phyloP scores from a whole-genome alignment of 2,888 invertebrate genomes.

The Reticulitermes lucifugus region DNA sequence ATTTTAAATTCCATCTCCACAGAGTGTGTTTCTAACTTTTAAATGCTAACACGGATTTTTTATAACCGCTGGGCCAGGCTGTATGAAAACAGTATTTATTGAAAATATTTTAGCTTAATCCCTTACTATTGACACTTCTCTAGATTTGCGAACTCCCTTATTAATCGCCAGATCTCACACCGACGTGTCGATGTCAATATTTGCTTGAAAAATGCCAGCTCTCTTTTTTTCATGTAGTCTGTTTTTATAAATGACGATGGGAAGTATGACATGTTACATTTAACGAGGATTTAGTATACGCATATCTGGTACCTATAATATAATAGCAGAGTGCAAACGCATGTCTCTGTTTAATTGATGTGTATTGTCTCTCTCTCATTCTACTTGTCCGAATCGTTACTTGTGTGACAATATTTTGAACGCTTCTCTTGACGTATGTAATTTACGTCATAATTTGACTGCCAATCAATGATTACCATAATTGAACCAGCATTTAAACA shows the following conservation, averaged over 20 bases:
- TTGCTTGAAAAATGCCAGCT: neutral
- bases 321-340: neutral
- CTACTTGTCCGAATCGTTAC: neutral
- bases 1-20: too few species aligned
- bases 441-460: neutral
- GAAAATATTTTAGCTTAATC: neutral
- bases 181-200: neutral
- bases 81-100: neutral
- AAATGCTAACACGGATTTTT: too few species aligned
- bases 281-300: neutral
- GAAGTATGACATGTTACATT: neutral
- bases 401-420: conserved; percentile 4
- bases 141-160: neutral
- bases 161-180: neutral
- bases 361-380: neutral
- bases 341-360: neutral
- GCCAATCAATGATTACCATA: conserved; percentile 2
- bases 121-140: neutral
- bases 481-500: conserved; percentile 1
- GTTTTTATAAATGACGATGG: neutral
- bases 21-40: too few species aligned
- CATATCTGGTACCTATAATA: neutral
- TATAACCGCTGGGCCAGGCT: too few species aligned
- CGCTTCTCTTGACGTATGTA: neutral
- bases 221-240: neutral